Conservation (phyloP, 2,113 vertebrate species). For the Parus major region DNA sequence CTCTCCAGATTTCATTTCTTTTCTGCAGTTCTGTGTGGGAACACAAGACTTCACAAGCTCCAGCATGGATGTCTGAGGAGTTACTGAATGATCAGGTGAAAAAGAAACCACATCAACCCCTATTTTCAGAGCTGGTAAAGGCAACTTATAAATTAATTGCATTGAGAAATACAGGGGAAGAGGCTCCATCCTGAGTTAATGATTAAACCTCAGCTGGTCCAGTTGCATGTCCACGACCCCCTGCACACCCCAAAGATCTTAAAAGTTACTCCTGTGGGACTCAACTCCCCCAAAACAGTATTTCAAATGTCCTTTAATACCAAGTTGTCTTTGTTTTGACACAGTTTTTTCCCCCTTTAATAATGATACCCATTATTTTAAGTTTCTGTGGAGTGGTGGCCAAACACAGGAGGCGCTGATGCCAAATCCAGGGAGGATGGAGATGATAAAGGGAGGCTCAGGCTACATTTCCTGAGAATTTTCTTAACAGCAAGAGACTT, state of each 20-base stretch:
- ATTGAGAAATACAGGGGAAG: background rate
- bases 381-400: background rate
- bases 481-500: background rate
- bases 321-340: background rate
- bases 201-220: background rate
- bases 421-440: background rate
- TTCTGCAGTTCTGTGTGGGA: background rate
- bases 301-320: background rate
- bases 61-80: background rate
- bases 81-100: background rate
- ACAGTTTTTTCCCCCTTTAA: background rate
- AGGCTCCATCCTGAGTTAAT: background rate
- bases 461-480: background rate
- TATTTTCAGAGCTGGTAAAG: background rate
- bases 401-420: background rate
- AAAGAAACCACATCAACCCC: background rate
- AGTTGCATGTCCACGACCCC: rapidly evolving
- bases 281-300: background rate
- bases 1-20: background rate
- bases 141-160: background rate
- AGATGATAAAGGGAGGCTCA: background rate
- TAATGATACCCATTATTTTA: background rate
- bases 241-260: background rate
- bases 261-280: background rate
- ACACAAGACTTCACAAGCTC: background rate